Percentiles rank a stretch among this genome's conserved stretches.
Evolutionary conservation across 2,888 invertebrate genomes (phyloP).

Genomic region (Lithodes maja): DNA sequence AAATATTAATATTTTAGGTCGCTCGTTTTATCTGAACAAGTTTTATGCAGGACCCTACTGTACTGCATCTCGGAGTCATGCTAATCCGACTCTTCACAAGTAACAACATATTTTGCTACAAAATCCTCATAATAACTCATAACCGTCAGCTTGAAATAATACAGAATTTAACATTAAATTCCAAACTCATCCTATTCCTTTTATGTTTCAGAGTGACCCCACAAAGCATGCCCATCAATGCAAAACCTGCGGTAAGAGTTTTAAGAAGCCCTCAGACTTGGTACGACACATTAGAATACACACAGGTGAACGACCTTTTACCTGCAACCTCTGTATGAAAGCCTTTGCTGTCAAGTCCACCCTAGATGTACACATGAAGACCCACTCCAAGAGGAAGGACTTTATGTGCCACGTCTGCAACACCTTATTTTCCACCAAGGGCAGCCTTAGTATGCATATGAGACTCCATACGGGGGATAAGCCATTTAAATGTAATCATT

Average conservation of each 20-base stretch:
- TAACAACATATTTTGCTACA: too few relatives aligned
- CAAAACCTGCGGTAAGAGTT: conserved; percentile 75
- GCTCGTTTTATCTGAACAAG: too few relatives aligned
- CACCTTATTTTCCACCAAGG: conserved; percentile 80
- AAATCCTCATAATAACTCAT: too few relatives aligned
- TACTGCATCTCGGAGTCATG: too few relatives aligned
- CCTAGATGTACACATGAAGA: conserved; percentile 79
- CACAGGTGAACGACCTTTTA: conserved; percentile 75
- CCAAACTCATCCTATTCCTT: too few relatives aligned
- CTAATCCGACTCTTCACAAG: too few relatives aligned
- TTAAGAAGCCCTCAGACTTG: conserved; percentile 76
- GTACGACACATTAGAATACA: conserved; percentile 76
- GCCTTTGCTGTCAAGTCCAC: conserved; percentile 82
- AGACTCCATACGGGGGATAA: conserved; percentile 87
- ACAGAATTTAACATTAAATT: too few relatives aligned
- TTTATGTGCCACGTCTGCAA: conserved; percentile 81
- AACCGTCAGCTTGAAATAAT: too few relatives aligned
- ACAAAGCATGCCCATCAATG: conserved; percentile 72
- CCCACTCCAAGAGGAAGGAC: conserved; percentile 78
- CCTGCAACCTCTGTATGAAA: conserved; percentile 74
- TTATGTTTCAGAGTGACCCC: conserved; percentile 49
- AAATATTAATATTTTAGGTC: too few relatives aligned
- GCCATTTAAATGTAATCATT: conserved; percentile 90
- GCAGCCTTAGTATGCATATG: conserved; percentile 85
- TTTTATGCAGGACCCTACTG: too few relatives aligned